These are phyloP conservation scores for Nematostella vectensis DNA, from an alignment of 92 coral and sea anemone species.

Conservation along the genomic window DNA sequence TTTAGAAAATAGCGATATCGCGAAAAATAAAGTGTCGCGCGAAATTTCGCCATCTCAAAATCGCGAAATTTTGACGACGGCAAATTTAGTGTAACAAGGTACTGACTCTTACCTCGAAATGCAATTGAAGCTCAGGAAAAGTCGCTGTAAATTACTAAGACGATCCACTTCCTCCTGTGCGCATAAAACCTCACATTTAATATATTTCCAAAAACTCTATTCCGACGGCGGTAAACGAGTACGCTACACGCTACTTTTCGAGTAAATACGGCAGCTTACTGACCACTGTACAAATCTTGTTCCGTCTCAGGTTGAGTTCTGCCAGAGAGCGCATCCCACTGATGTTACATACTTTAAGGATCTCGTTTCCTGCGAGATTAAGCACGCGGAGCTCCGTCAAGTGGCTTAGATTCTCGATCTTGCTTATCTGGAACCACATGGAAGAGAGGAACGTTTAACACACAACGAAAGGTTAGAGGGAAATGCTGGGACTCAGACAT, in stretches of 20 bases:
- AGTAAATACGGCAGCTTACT: no score
- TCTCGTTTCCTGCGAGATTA: constrained; percentile 92
- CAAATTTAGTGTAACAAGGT: no score
- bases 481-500: no score
- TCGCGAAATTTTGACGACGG: no score
- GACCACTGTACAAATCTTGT: constrained; percentile 78
- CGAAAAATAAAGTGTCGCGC: no score
- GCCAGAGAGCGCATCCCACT: constrained; percentile 85
- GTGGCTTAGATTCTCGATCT: constrained; percentile 81
- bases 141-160: constrained; percentile 72
- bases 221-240: no score
- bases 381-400: constrained; percentile 80
- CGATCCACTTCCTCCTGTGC: constrained; percentile 75
- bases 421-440: constrained; percentile 60
- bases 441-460: not conserved
- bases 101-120: constrained; percentile 75
- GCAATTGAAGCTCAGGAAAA: constrained; percentile 84
- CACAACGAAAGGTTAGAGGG: no score
- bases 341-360: constrained; percentile 62
- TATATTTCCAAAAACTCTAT: no score
- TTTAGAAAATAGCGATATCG: no score
- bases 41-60: no score
- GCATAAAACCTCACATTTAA: no score
- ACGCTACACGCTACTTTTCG: no score
- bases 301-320: constrained; percentile 86